Base-by-base conservation (phyloP, 2,797 vertebrate genomes). In the Emydoidea blandingii region DNA sequence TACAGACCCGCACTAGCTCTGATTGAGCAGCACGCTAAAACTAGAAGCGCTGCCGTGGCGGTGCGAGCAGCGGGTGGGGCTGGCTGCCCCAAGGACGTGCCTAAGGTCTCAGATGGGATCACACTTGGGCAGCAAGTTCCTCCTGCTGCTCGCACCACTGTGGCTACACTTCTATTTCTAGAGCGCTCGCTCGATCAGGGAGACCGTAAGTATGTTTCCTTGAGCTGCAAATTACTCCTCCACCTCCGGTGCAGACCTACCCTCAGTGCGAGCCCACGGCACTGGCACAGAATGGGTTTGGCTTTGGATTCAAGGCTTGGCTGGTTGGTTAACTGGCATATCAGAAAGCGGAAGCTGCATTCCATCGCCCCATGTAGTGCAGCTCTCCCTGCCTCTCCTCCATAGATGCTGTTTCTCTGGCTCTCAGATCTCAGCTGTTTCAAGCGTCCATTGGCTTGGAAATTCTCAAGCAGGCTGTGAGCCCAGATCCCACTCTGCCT, bases 391-490 rank as follows among this genome's bases (percentile, higher is more conserved):
- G 37, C 12, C 62, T 81, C 54, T 81, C 41, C 29, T 53, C 29
- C 2, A 15, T 2, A n/a, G 16, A 65, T 7, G 8, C 34, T 9
- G 34, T 44, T n/a, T 86, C 29, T 82, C 87, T 50, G 34, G 79
- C 79, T 95, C 49, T 79, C 86, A 79, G 41, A 89, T 86, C 49
- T 79, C 84, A 86, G 47, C 92, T 86, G 4, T 53, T 47, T 11
- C 87, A 65, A 52, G 19, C 52, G 86, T n/a, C 31, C 84, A 53
- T 47, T 88, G 68, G 54, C 37, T 27, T 31, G 79, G 65, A 49
- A 1, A 0, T 65, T 21, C 62, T 59, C 81, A 74, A 37, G 50
- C 57, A 68, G 79, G 18, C 81, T 89, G 81, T 84, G 87, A 72
- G 65, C 59, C 37, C 90, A 52, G 84, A 81, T 79, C 88, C 80